Evolutionary conservation across 2,888 invertebrate species (phyloP).

Genomic region (Sinotaia quadrata): DNA sequence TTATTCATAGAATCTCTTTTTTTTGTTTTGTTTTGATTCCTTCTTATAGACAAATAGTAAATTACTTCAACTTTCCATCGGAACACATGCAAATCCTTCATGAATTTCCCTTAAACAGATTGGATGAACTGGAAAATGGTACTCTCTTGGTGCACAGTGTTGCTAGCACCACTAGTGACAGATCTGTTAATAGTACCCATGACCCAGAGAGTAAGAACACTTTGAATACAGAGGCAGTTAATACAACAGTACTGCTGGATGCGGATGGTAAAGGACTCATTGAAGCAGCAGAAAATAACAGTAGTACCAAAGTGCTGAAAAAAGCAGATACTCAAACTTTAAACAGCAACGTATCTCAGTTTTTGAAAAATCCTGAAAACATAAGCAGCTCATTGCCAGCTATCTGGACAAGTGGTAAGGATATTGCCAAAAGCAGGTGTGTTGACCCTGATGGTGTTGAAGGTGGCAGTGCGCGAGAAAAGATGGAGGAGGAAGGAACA

Average conservation of each 20-base stretch:
- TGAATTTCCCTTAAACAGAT: slow-evolving; percentile 71
- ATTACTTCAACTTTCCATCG: slow-evolving; percentile 84
- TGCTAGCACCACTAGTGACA: neutral
- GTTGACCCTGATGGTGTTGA: neutral
- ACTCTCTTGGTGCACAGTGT: neutral
- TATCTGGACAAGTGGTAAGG: neutral
- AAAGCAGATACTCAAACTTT: neutral
- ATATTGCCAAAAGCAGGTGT: neutral
- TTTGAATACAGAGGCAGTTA: neutral
- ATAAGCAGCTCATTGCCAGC: no score
- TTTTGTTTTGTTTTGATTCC: slow-evolving; percentile 26
- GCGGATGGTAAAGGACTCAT: no score
- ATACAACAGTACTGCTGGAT: no score
- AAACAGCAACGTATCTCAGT: neutral
- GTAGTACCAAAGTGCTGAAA: no score
- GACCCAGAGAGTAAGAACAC: neutral
- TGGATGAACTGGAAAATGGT: slow-evolving; percentile 39
- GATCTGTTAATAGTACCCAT: neutral
- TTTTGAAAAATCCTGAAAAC: neutral
- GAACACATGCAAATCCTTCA: slow-evolving; percentile 82
- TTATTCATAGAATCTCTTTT: neutral
- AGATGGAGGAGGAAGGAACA: neutral
- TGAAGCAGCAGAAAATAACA: no score
- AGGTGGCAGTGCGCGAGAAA: no score
- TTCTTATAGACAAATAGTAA: slow-evolving; percentile 77